phyloP scores from a whole-genome alignment of 2,888 invertebrate genomes.

The Gibbula magus region DNA sequence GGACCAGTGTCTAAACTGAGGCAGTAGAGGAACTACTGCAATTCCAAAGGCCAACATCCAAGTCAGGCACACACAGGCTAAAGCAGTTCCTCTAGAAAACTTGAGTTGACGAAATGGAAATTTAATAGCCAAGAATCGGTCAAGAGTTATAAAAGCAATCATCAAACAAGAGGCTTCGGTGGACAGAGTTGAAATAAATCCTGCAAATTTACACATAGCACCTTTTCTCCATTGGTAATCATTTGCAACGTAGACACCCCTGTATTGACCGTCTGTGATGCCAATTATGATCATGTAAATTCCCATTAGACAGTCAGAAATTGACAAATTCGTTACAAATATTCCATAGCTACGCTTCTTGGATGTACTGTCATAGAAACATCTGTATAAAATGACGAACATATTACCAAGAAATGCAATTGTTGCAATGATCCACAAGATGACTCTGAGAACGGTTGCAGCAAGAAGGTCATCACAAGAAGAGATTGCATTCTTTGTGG shows the following conservation, averaged over 20 bases:
- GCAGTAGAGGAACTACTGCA: conserved; percentile 58
- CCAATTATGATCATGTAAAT: not conserved
- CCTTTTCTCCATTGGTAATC: conserved; percentile 26
- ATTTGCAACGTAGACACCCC: not conserved
- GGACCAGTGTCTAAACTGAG: conserved; percentile 29
- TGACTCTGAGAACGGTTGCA: not conserved
- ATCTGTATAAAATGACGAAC: not conserved
- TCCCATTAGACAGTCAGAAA: not conserved
- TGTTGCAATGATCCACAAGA: not conserved
- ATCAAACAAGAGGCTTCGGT: conserved; percentile 80
- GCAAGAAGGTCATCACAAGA: not conserved
- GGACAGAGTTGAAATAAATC: conserved; percentile 65
- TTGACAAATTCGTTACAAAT: not conserved
- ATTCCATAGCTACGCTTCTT: not conserved
- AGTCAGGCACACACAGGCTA: conserved; percentile 42
- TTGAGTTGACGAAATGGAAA: conserved; percentile 75
- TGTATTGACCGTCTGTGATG: not conserved
- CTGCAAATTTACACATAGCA: conserved; percentile 22
- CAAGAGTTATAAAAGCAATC: conserved; percentile 80
- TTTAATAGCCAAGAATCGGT: conserved; percentile 80
- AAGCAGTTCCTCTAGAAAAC: conserved; percentile 49
- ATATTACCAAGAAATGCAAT: not conserved
- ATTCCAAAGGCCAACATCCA: conserved; percentile 56
- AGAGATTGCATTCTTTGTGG: not conserved
- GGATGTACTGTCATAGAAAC: not conserved